Percentiles rank a stretch among this genome's conserved stretches.
Evolutionary conservation across 1,140 invertebrate genomes (phyloP).

Genomic region (Telenomus remus): DNA sequence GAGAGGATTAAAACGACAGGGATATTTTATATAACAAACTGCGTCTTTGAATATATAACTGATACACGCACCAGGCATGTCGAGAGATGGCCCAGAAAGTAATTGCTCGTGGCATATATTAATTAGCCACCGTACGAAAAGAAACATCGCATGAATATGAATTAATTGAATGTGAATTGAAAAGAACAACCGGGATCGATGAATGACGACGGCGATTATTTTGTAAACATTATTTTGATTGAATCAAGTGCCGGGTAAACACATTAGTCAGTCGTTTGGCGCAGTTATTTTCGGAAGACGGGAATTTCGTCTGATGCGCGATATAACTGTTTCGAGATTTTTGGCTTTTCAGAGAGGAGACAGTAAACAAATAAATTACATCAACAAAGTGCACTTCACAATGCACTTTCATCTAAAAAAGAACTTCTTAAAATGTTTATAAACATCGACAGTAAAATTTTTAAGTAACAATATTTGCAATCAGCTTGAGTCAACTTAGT

Average conservation of each 20-base stretch:
- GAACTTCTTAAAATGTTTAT: no score
- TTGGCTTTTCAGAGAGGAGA: no score
- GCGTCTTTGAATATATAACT: slow-evolving; percentile 46
- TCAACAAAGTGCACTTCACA: no score
- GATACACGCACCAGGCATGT: slow-evolving; percentile 8
- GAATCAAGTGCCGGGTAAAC: slow-evolving; percentile 27
- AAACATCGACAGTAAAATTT: no score
- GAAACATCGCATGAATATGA: slow-evolving; percentile 42
- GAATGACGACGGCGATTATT: slow-evolving; percentile 33
- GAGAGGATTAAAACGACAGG: slow-evolving; percentile 48
- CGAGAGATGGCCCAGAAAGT: slow-evolving; percentile 35
- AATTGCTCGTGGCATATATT: slow-evolving; percentile 32
- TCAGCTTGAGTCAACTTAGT: no score
- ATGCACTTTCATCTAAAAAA: no score
- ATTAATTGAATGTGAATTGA: slow-evolving; percentile 53
- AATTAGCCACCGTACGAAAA: slow-evolving; percentile 33
- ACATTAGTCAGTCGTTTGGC: slow-evolving; percentile 16
- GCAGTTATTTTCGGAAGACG: neutral
- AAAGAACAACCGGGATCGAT: slow-evolving; percentile 21
- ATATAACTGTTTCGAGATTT: no score
- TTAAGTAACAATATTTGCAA: no score
- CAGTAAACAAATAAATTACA: no score
- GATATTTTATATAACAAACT: slow-evolving; percentile 49
- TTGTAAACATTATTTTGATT: slow-evolving; percentile 4
- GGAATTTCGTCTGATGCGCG: slow-evolving; percentile 4